phyloP scores from a whole-genome alignment of 2,888 invertebrate genomes.

The Stenurella melanura region DNA sequence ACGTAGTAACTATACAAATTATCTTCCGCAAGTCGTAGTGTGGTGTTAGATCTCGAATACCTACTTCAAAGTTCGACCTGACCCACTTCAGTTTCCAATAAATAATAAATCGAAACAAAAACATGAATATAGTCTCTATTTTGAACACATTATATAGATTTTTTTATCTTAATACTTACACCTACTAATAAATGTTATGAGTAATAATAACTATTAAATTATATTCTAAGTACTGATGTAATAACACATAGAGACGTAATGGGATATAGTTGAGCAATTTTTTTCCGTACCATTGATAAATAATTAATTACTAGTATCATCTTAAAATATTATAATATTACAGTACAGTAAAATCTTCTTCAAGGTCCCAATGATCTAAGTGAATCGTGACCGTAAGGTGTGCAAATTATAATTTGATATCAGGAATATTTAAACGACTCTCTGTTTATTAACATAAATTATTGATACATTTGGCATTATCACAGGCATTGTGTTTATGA shows the following conservation, averaged over 20 bases:
- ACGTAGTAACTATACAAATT: no score
- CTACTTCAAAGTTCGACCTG: no score
- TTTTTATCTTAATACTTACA: no score
- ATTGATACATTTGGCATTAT: constrained; percentile 22
- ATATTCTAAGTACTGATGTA: neutral
- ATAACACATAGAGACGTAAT: neutral
- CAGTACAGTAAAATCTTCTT: constrained; percentile 12
- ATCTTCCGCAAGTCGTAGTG: no score
- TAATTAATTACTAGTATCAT: neutral
- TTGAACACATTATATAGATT: no score
- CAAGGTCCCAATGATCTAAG: constrained; percentile 17
- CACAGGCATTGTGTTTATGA: constrained; percentile 33
- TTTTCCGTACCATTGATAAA: neutral
- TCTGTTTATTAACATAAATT: constrained; percentile 20
- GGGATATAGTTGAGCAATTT: neutral
- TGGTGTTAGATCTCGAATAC: no score
- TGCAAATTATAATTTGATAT: constrained; percentile 4
- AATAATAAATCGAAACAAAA: no score
- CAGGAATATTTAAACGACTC: constrained; percentile 20
- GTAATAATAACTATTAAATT: neutral
- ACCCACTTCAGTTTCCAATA: no score
- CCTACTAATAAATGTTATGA: neutral
- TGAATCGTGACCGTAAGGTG: constrained; percentile 16
- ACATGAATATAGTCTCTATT: no score
- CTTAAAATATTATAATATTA: constrained; percentile 2